A percentile compares a stretch with the other conserved stretches of the same genome.
Conservation (phyloP, 2,113 vertebrate species). For the Apteryx owenii region DNA sequence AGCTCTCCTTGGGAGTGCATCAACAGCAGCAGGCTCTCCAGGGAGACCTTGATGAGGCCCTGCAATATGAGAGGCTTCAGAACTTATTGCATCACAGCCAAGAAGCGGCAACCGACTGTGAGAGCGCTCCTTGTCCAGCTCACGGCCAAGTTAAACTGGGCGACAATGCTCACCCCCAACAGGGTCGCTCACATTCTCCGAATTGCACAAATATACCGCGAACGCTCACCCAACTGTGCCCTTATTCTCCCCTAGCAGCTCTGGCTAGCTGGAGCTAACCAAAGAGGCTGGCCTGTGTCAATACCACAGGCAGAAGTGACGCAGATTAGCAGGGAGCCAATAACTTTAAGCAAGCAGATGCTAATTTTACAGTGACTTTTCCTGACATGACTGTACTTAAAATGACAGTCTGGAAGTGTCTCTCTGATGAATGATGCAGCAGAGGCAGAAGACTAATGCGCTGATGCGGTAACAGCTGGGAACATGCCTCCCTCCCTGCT, state of each 20-base stretch:
- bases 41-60: neutral
- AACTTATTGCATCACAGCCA: rapidly evolving
- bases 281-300: neutral
- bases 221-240: neutral
- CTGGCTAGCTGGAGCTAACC: neutral
- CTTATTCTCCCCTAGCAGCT: neutral
- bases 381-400: constrained; percentile 33
- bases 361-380: constrained; percentile 45
- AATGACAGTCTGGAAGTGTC: constrained; percentile 37
- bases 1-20: neutral
- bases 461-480: constrained; percentile 46
- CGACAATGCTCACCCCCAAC: neutral
- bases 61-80: rapidly evolving
- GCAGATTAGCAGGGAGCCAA: neutral
- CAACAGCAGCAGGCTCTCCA: neutral
- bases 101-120: rapidly evolving
- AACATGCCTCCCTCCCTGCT: neutral
- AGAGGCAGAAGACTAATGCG: constrained; percentile 39
- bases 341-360: neutral
- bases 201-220: rapidly evolving
- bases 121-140: neutral
- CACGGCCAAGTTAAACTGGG: rapidly evolving
- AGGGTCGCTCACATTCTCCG: neutral
- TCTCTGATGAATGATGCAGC: constrained; percentile 52
- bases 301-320: neutral